Conservation (phyloP, 2,888 invertebrate genomes). For the Troides oblongomaculatus region DNA sequence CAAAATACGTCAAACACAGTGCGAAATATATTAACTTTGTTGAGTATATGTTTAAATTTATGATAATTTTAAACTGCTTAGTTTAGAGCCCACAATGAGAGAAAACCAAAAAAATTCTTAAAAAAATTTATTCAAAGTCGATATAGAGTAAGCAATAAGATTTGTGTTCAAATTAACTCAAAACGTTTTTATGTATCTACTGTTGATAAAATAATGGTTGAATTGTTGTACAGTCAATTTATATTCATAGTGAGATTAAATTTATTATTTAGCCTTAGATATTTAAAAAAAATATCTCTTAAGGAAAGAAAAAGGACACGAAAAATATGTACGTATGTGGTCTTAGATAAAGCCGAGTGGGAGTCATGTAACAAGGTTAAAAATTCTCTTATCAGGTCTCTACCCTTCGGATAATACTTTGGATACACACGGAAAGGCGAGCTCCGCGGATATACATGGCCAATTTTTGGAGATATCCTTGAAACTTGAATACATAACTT, state of each 20-base stretch:
- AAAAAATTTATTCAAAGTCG: no score
- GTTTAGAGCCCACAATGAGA: no score
- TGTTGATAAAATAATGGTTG: no score
- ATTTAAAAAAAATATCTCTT: neutral
- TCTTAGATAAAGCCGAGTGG: conserved; percentile 25
- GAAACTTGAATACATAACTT: conserved; percentile 48
- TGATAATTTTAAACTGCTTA: no score
- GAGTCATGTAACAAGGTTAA: conserved; percentile 23
- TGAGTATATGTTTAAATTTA: no score
- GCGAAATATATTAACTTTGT: no score
- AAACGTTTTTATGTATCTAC: no score
- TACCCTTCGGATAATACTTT: conserved; percentile 53
- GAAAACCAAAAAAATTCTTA: no score
- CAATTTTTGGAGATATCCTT: conserved; percentile 49
- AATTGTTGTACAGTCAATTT: neutral
- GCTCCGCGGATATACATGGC: conserved; percentile 38
- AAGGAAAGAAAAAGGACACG: conserved; percentile 9
- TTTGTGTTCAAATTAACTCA: no score
- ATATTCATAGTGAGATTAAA: neutral
- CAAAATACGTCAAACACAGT: no score
- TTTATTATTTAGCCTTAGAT: neutral
- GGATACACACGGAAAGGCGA: conserved; percentile 54
- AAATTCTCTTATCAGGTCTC: conserved; percentile 39
- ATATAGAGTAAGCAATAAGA: no score
- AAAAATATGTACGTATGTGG: conserved; percentile 24